Evolutionary conservation across 2,797 vertebrate species (phyloP), one percentile per base, ranked within the genome.

Genomic region (Cacajao melanocephalus): DNA sequence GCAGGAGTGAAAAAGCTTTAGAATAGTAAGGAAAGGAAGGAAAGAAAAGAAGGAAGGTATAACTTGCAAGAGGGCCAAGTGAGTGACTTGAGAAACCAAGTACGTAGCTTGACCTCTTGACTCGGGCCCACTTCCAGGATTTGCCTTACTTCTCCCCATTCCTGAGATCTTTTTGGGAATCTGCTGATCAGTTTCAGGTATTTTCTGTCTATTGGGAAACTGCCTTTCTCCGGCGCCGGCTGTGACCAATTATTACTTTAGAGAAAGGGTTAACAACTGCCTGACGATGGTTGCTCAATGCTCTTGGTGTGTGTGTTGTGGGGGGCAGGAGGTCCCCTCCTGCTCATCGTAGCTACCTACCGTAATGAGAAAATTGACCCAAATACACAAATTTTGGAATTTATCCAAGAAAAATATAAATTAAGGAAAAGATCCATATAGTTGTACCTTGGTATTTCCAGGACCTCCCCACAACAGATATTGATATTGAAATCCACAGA

Each of bases 361-460:
- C 1, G 3, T 67, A n/a, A 67, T 2, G 33, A 67, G 20, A 80
- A 92, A 79, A 61, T 13, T 48, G 33, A 93, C 19, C 33, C 39
- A 78, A 88, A 57, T 64, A 44, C 28, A 46, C 36, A 92, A 64
- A 15, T 82, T 82, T 17, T 64, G 61, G 39, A 57, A 90, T 67
- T 24, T 88, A 84, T 13, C n/a, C 12, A 92, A 94, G 72, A 85
- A 96, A 76, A 94, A 30, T 67, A n/a, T n/a, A 36, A 93, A 93
- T 22, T 73, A 80, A 85, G 24, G 48, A 81, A 96, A 58, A 80
- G 52, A 57, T 57, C 50, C 55, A 17, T 39, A 39, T 22, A 28
- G 22, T 57, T 57, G 50, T 39, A 81, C 52, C 52, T 81, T 81
- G 24, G 24, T 81, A 81, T 81, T 81, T 81, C 79, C 13, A 81